Conservation (phyloP, 1,140 invertebrate genomes). For the Neodiprion pinetum region DNA sequence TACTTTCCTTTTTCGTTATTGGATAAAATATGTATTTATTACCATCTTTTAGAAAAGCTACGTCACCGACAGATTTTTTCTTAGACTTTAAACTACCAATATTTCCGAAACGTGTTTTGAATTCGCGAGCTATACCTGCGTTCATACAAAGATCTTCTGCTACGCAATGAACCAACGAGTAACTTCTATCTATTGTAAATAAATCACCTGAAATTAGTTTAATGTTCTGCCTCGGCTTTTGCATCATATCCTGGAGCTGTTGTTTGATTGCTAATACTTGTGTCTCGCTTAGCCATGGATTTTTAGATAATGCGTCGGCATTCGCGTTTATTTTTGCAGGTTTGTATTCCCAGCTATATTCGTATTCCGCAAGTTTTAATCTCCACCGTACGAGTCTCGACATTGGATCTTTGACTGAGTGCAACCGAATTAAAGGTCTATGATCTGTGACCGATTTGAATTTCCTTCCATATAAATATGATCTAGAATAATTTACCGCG, state of each 20-base stretch:
- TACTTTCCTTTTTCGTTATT: too few relatives aligned
- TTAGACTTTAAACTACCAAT: too few relatives aligned
- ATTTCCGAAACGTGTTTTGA: too few relatives aligned
- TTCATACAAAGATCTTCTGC: neutral
- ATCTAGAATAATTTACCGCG: constrained; percentile 16
- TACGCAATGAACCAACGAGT: neutral
- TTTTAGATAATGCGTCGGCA: constrained; percentile 25
- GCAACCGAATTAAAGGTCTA: constrained; percentile 46
- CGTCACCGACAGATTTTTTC: too few relatives aligned
- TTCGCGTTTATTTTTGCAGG: too few relatives aligned
- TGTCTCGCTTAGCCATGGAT: constrained; percentile 55
- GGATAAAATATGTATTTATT: too few relatives aligned
- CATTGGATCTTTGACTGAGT: constrained; percentile 40
- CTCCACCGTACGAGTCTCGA: too few relatives aligned
- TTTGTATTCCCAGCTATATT: too few relatives aligned
- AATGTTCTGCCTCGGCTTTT: constrained; percentile 44
- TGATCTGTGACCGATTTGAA: constrained; percentile 34
- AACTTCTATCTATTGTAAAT: too few relatives aligned
- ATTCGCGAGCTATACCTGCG: neutral
- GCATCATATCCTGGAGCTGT: constrained; percentile 39
- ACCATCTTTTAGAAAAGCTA: too few relatives aligned
- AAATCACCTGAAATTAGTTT: too few relatives aligned
- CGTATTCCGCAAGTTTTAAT: too few relatives aligned
- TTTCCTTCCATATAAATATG: constrained; percentile 23
- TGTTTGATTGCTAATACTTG: constrained; percentile 33